These are phyloP conservation scores for Andrena praecox DNA, from an alignment of 2,888 invertebrate genomes.

Conservation along the genomic window DNA sequence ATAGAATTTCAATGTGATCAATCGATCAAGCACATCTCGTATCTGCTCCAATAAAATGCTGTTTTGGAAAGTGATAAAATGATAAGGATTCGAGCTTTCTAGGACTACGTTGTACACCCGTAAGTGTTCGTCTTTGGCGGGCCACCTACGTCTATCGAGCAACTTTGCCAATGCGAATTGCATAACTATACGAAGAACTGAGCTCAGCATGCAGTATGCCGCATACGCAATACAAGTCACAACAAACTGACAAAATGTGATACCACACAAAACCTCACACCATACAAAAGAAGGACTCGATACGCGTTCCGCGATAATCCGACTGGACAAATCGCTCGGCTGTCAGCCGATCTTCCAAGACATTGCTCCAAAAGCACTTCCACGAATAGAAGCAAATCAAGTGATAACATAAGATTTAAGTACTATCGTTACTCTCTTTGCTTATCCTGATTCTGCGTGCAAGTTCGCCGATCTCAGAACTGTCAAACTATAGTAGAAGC, in stretches of 20 bases:
- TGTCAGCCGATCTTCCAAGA: slow-evolving; percentile 66
- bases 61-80: slow-evolving; percentile 28
- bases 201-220: slow-evolving; percentile 80
- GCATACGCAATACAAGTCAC: slow-evolving; percentile 78
- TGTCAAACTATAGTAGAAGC: slow-evolving; percentile 9
- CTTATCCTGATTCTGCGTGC: neutral
- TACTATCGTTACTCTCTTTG: neutral
- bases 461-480: neutral
- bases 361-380: slow-evolving; percentile 45
- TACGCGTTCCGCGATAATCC: slow-evolving; percentile 12
- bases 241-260: slow-evolving; percentile 79
- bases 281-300: slow-evolving; percentile 65
- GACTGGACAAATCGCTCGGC: slow-evolving; percentile 60
- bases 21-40: slow-evolving; percentile 10
- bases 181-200: slow-evolving; percentile 73
- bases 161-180: slow-evolving; percentile 67
- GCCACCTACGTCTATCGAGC: slow-evolving; percentile 72
- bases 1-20: slow-evolving; percentile 1
- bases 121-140: slow-evolving; percentile 55
- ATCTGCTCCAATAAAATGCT: slow-evolving; percentile 22
- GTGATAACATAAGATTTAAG: slow-evolving; percentile 1
- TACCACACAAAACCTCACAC: slow-evolving; percentile 79
- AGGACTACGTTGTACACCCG: slow-evolving; percentile 57
- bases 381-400: slow-evolving; percentile 7
- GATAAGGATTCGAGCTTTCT: slow-evolving; percentile 46